Evolutionary conservation across 2,797 vertebrate genomes (phyloP).

Genomic region (Phyllotis vaccarum): DNA sequence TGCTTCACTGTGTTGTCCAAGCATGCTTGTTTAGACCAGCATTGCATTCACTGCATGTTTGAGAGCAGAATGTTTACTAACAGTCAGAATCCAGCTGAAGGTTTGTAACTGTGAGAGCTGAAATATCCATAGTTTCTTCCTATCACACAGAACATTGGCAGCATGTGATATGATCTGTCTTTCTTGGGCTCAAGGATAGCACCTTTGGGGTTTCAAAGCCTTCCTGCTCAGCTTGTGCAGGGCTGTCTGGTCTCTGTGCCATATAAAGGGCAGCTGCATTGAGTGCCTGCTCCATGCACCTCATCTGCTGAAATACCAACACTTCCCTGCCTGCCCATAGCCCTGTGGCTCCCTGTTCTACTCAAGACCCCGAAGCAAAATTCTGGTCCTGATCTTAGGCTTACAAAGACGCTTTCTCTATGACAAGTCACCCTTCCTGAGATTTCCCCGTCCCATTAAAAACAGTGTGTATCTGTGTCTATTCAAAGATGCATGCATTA

Average conservation of each 20-base stretch:
- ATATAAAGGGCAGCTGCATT: not conserved
- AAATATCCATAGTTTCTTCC: conserved; percentile 25
- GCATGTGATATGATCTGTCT: conserved; percentile 15
- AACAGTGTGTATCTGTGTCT: not conserved
- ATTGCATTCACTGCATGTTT: conserved; percentile 41
- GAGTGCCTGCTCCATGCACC: not conserved
- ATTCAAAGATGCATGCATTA: not conserved
- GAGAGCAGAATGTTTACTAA: conserved; percentile 56
- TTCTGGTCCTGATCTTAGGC: not conserved
- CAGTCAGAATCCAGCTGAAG: conserved; percentile 47
- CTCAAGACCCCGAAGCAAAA: not conserved
- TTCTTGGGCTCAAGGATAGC: conserved; percentile 19
- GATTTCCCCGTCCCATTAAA: conserved; percentile 32
- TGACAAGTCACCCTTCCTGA: not conserved
- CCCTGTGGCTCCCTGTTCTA: not conserved
- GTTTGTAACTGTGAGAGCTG: conserved; percentile 63
- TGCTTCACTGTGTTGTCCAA: conserved; percentile 61
- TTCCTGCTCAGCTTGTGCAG: not conserved
- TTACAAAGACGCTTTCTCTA: not conserved
- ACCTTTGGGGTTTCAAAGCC: not conserved
- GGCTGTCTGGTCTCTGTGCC: not conserved
- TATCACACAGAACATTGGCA: conserved; percentile 31
- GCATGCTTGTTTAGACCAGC: conserved; percentile 28
- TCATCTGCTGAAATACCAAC: not conserved
- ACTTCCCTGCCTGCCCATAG: not conserved